Conservation (phyloP, 2,888 invertebrate genomes). For the Acanthosepion lycidas region DNA sequence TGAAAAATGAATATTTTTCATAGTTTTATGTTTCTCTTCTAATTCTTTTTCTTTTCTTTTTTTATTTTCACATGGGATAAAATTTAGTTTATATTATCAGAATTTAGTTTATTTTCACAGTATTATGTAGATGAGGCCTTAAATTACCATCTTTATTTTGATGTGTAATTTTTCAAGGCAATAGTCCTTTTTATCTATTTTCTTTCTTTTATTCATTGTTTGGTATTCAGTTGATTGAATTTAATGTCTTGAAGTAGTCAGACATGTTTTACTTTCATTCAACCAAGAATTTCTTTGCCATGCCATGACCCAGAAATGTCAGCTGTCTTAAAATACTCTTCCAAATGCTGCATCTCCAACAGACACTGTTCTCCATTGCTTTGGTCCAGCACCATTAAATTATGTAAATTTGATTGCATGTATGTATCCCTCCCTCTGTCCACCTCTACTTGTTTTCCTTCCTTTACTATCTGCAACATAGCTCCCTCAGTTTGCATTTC, state of each 20-base stretch:
- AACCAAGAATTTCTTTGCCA: neutral
- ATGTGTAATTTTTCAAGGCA: no score
- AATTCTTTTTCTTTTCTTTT: no score
- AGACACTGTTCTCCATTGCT: neutral
- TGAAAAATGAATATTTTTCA: no score
- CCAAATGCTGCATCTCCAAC: neutral
- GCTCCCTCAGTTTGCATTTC: conserved; percentile 12
- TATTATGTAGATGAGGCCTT: no score
- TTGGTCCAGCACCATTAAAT: conserved; percentile 37
- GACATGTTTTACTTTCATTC: conserved; percentile 37
- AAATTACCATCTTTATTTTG: no score
- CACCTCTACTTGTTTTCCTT: neutral
- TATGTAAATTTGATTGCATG: conserved; percentile 43
- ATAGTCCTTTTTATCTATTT: neutral
- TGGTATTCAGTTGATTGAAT: conserved; percentile 38
- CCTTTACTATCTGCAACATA: conserved; percentile 38
- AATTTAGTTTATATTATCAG: no score
- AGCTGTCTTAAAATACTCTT: conserved; percentile 36
- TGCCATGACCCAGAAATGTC: conserved; percentile 42
- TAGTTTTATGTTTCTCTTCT: no score
- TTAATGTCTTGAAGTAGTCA: conserved; percentile 25
- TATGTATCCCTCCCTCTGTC: neutral
- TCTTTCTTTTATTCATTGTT: neutral
- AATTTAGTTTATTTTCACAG: no score
- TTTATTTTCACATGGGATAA: no score